Base-by-base conservation (phyloP, 2,797 vertebrate genomes). In the Aulostomus chinensis region DNA sequence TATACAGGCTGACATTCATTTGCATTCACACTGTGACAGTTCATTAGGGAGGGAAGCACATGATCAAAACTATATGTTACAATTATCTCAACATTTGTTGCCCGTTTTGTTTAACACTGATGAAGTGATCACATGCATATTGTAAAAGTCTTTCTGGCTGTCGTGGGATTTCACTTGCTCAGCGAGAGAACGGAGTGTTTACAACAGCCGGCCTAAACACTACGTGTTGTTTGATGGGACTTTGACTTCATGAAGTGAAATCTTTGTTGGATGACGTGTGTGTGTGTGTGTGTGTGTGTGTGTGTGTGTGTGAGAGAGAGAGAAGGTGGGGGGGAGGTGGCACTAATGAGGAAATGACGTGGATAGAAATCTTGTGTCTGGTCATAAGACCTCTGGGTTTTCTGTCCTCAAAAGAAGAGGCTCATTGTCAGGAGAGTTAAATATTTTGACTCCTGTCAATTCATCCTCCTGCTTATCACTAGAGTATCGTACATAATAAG, bases 351-450 rank as follows among this genome's bases (percentile, higher is more conserved):
- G 43, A 73, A 63, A 58, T 71, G 25, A 71, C 16, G 12, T 36
- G 17, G 26, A 46, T 17, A 25, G 51, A 60, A 38, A 64, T 62
- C 60, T 63, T 65, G 69, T 78, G 72, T 53, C 29, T 35, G 48
- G 64, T 84, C 83, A 81, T 68, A 39, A 77, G 84, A 76, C 46
- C 28, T 21, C 18, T 11, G 49, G 24, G 31, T 79, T 15, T 21
- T 38, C 38, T 43, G 13, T 38, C 64, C 22, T 26, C 9, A 40
- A 46, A 62, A 37, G 13, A 22, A 43, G 11, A 24, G 48, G 42
- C 66, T 75, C 12, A 54, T 45, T 35, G 11, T 36, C 18, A 22
- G 32, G 12, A 33, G 7, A 30, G 39, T 49, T 7, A 5, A 14
- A 53, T 45, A 26, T 46, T 20, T 33, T 7, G 21, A 51, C 22